Conservation (phyloP, 2,888 invertebrate species). For the Cheilosia scutellata region DNA sequence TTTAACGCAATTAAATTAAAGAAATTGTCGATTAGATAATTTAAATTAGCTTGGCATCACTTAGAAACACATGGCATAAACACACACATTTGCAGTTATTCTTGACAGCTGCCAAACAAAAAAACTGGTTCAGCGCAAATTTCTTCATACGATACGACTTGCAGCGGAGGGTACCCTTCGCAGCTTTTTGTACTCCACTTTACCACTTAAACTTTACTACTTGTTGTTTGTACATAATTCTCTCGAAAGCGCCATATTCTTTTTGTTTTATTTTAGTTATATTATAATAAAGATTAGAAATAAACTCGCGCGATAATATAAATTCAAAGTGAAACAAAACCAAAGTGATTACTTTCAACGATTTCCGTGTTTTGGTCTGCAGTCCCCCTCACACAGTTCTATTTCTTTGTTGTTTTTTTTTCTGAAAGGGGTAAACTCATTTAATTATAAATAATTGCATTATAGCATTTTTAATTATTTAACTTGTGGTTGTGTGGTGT, state of each 20-base stretch:
- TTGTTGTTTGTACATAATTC: neutral
- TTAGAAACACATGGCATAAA: neutral
- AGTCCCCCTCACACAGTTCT: neutral
- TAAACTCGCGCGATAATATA: neutral
- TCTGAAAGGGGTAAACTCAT: neutral
- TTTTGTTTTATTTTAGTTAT: neutral
- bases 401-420: neutral
- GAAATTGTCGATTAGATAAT: too few relatives aligned
- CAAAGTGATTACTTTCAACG: neutral
- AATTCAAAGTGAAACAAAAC: neutral
- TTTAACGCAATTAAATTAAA: too few relatives aligned
- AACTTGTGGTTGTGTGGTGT: neutral
- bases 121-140: neutral
- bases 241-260: neutral
- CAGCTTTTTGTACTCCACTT: neutral
- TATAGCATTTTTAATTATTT: too few relatives aligned
- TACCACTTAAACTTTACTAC: too few relatives aligned
- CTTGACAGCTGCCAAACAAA: constrained; percentile 1
- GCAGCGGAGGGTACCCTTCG: neutral
- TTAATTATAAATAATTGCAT: too few relatives aligned
- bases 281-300: neutral
- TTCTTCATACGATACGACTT: neutral
- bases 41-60: neutral
- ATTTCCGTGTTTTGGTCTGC: neutral
- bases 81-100: neutral